Base-by-base conservation (phyloP, 2,888 invertebrate genomes). In the Lamproptera curius region DNA sequence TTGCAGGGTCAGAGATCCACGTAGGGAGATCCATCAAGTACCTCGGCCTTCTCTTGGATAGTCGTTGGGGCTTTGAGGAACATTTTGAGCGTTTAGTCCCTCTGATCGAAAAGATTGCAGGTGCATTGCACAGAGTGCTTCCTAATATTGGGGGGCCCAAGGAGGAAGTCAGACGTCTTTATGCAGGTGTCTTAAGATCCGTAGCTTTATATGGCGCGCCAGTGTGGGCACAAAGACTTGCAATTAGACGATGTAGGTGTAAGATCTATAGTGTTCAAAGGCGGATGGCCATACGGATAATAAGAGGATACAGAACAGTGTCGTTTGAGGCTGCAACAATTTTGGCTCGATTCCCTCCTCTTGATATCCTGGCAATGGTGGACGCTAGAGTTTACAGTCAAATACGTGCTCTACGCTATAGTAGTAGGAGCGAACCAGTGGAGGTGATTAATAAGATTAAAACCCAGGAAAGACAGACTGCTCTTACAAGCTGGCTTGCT, bases 251-350 rank as follows among this genome's bases (percentile, higher is more conserved):
- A 16, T 39, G 23, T 23, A 39, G 23, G 13, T 1, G 14, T 1
- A 23, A 23, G 9, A 23, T 39, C 1, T 23, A 23, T 14, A 39
- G 38, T 20, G 38, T 39, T 1, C 38, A 39, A 9, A n/a, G 33
- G 13, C 28, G 33, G 1, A 33, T 16, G 17, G 42, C 16, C 5
- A 20, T 39, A n/a, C n/a, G n/a, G n/a, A n/a, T n/a, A n/a, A n/a
- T n/a, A n/a, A n/a, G n/a, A n/a, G n/a, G n/a, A n/a, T 39, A 23
- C 8, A 20, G 39, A 8, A 23, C 23, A 11, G 15, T 39, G 2
- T 39, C 13, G 13, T 39, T 39, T 26, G 39, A 39, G 39, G 39
- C 39, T 13, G 39, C 23, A 8, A 39, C 39, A 1, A 23, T 15
- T 10, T 2, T 16, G 17, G 16, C 39, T 13, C 39, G 13, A 4